Conservation (phyloP, 2,797 vertebrate genomes). For the Craterocephalus amniculus region DNA sequence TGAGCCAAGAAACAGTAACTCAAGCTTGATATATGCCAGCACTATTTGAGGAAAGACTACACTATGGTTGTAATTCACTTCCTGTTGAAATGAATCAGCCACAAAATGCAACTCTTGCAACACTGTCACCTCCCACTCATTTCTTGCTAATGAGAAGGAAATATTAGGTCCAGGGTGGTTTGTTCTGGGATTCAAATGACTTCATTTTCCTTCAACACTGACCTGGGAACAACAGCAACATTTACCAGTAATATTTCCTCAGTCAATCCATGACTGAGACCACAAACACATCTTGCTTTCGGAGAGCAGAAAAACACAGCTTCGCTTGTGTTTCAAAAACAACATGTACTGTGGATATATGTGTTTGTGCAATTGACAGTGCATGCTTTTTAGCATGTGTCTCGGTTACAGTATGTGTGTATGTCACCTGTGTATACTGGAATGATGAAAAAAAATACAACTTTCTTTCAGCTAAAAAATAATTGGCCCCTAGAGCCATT, state of each 20-base stretch:
- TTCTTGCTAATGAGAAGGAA: conserved; percentile 68
- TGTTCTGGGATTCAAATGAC: conserved; percentile 69
- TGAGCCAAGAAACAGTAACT: conserved; percentile 51
- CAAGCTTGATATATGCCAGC: conserved; percentile 56
- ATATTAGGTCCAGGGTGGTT: conserved; percentile 63
- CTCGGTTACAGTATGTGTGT: conserved; percentile 43
- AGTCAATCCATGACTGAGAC: conserved; percentile 57
- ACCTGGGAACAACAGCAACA: conserved; percentile 67
- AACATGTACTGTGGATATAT: conserved; percentile 1
- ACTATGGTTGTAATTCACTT: conserved; percentile 54
- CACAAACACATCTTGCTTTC: conserved; percentile 69
- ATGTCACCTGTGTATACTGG: conserved; percentile 49
- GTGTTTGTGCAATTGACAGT: conserved; percentile 16
- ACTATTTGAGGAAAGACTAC: conserved; percentile 41
- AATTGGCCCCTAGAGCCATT: conserved; percentile 74
- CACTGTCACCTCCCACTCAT: conserved; percentile 38
- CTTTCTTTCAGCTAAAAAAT: conserved; percentile 66
- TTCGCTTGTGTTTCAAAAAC: conserved; percentile 37
- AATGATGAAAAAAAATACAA: conserved; percentile 56
- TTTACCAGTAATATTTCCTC: conserved; percentile 62
- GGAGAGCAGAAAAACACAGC: conserved; percentile 58
- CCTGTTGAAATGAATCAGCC: conserved; percentile 62
- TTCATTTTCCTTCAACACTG: conserved; percentile 66
- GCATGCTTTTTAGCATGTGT: conserved; percentile 29
- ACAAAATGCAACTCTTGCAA: conserved; percentile 53